A percentile compares a stretch with the other conserved stretches of the same genome.
phyloP scores from a whole-genome alignment of 2,888 invertebrate species.

The Ypsolopha scabrella region DNA sequence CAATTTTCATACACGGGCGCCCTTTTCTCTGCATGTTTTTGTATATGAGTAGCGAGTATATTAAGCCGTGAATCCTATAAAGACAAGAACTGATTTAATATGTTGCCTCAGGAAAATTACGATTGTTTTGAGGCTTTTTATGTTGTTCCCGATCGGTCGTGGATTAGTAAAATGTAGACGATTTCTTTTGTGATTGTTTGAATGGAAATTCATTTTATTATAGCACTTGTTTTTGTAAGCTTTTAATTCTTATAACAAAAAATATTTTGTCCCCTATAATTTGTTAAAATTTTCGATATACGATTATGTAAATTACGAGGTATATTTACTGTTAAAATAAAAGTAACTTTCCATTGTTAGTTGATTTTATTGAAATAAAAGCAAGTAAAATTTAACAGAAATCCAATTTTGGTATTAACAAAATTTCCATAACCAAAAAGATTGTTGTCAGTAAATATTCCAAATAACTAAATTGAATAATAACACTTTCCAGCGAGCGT shows the following conservation, averaged over 20 bases:
- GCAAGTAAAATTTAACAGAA: not conserved
- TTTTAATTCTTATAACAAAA: too few relatives aligned
- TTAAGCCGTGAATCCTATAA: slow-evolving; percentile 65
- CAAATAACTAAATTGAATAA: slow-evolving; percentile 59
- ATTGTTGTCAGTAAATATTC: slow-evolving; percentile 41
- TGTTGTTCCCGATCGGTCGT: too few relatives aligned
- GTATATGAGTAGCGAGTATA: slow-evolving; percentile 53
- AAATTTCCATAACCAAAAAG: slow-evolving; percentile 6
- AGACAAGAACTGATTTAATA: slow-evolving; percentile 52
- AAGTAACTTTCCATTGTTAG: too few relatives aligned
- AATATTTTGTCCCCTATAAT: too few relatives aligned
- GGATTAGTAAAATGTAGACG: too few relatives aligned
- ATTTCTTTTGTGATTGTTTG: too few relatives aligned
- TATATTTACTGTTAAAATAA: too few relatives aligned
- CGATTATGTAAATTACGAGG: too few relatives aligned
- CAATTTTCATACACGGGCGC: slow-evolving; percentile 67
- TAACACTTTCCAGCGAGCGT: slow-evolving; percentile 60
- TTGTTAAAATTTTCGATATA: too few relatives aligned
- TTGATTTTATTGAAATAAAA: too few relatives aligned
- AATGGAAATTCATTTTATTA: too few relatives aligned
- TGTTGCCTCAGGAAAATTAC: slow-evolving; percentile 15
- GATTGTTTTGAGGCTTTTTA: slow-evolving; percentile 6
- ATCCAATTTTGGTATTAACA: not conserved
- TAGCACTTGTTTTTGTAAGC: too few relatives aligned
- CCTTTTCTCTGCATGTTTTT: slow-evolving; percentile 50